Conservation (phyloP, 2,797 vertebrate species). For the Poecilia gillii region DNA sequence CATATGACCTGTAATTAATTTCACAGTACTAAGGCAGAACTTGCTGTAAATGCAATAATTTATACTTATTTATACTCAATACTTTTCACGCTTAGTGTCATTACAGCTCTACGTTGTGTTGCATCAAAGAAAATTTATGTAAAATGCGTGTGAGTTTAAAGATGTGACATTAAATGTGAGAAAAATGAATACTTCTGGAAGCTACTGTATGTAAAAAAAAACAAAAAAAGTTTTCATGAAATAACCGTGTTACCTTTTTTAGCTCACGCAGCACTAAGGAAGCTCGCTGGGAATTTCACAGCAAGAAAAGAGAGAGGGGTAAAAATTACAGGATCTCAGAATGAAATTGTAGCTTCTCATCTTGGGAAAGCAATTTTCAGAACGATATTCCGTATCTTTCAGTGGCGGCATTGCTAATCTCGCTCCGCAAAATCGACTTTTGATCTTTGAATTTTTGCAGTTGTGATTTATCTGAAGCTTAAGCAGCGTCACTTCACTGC, state of each 20-base stretch:
- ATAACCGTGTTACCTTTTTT: neutral
- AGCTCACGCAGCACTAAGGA: neutral
- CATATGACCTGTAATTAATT: no score
- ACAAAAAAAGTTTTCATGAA: neutral
- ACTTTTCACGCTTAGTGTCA: neutral
- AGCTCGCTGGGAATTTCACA: neutral
- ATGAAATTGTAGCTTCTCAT: neutral
- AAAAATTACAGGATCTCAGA: neutral
- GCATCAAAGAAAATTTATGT: neutral
- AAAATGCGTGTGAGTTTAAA: neutral
- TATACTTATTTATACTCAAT: no score
- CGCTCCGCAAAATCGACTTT: neutral
- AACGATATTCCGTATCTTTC: neutral
- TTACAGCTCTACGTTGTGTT: neutral
- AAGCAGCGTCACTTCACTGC: neutral
- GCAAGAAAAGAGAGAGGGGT: neutral
- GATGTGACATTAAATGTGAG: neutral
- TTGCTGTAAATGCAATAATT: no score
- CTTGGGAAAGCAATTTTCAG: neutral
- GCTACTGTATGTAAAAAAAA: neutral
- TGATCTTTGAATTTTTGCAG: neutral
- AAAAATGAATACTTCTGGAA: neutral
- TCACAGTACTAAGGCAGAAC: no score
- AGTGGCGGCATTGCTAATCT: neutral
- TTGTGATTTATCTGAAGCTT: neutral